Base-by-base conservation (phyloP, 2,888 invertebrate species). In the Conomelus anceps region DNA sequence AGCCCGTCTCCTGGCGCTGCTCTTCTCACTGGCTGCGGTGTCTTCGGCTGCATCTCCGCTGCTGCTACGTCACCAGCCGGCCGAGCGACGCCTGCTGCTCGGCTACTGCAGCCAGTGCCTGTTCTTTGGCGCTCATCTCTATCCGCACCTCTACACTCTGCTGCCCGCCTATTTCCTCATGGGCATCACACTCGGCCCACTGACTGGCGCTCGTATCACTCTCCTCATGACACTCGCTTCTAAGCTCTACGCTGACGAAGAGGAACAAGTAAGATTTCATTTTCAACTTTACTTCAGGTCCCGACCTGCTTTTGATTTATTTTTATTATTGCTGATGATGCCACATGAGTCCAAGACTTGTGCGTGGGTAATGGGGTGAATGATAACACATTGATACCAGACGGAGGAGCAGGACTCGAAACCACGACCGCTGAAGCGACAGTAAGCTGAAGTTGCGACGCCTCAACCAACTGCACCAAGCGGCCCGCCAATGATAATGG, bases 71-170 rank as follows among this genome's bases (percentile, higher is more conserved):
- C 94, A 94, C 91, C 92, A 94, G 13, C 95, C 95, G 9, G 90
- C 91, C n/a, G 91, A 92, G 20, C 91, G 91, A 87, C 91, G 91
- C 22, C 90, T 95, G 89, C 92, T 93, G 3, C 91, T 93, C 22
- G 93, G 95, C 84, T 95, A 96, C 92, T 92, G 94, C 29, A 93
- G 95, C 3, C 94, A 96, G 22, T 94, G 94, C 88, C 92, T 95
- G 20, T 95, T 96, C 88, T 94, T 96, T 87, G 93, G 94, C 1
- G 94, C 95, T 84, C 96, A 96, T 92, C 93, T 95, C 22, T 95
- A 94, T 92, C 95, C 94, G 34, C 93, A 93, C 91, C 93, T 94
- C 23, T 95, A 94, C 91, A 93, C 95, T n/a, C 92, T 95, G 89
- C 91, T 94, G 89, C 94, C 95, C 20, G 94, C 93, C 0, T 95